Base-by-base conservation (phyloP, 2,113 vertebrate species). In the Odontophorus gujanensis region DNA sequence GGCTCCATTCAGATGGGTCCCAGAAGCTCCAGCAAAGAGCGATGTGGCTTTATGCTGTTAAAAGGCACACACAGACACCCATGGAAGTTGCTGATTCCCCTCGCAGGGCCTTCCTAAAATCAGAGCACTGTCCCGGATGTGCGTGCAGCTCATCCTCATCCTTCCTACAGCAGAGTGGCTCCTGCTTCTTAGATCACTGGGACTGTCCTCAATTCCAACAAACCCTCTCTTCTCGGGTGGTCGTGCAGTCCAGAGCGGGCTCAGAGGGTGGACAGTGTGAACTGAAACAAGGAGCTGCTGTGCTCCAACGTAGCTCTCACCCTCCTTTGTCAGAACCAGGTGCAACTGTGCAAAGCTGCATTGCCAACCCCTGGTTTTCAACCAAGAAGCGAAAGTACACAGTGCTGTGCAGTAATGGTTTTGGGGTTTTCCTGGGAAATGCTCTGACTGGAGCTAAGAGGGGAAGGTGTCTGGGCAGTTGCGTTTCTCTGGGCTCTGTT, bases 291-390 rank as follows among this genome's bases (percentile, higher is more conserved):
- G 0, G 69, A 72, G 32, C 42, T 34, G 32, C 42, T 34, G 45
- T 1, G 0, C 5, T 19, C 11, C 28, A 5, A 0, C 16, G 45
- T 15, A 7, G 21, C n/a, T 57, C 15, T 9, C 9, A 66, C 9
- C 36, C 85, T n/a, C 13, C 0, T 40, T 40, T 21, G 43, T 45
- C 2, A 0, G 30, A 0, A 30, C 3, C 30, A 4, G 17, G 7
- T 13, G 81, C 6, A 5, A 15, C 76, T 11, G 21, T 53, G 59
- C 18, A 2, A 6, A n/a, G 7, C 1, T 2, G 14, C 45, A 8
- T 22, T 10, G 0, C 32, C 1, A 3, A 57, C 32, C 36, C 65
- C 62, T n/a, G 5, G 1, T 45, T 61, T 61, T 45, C 40, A 55
- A 9, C 65, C 40, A 4, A 18, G 45, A 8, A 40, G 30, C 8